These are phyloP conservation scores for Caenorhabditis sulstoni DNA, from an alignment of 2,888 invertebrate species.

Conservation along the genomic window DNA sequence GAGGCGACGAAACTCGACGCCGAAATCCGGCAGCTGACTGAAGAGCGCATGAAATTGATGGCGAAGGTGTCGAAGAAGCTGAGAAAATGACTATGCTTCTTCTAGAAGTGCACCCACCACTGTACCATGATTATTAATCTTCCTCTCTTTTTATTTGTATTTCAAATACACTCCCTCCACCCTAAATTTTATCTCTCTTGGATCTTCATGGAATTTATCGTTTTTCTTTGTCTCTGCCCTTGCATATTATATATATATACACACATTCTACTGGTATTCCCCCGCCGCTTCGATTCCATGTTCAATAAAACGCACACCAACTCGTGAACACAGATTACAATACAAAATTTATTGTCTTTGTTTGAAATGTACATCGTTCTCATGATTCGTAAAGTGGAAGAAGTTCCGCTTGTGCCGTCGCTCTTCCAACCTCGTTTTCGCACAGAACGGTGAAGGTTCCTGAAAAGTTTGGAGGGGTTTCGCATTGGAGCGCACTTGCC, in stretches of 20 bases:
- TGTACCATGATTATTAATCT: constrained; percentile 46
- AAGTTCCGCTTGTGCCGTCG: constrained; percentile 67
- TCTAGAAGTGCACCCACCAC: neutral
- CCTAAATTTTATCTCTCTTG: constrained; percentile 20
- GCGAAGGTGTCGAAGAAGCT: constrained; percentile 66
- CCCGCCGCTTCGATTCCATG: constrained; percentile 31
- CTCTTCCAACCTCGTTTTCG: constrained; percentile 73
- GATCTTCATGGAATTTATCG: constrained; percentile 23
- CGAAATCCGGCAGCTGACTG: constrained; percentile 71
- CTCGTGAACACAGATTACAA: neutral
- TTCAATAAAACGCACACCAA: constrained; percentile 42
- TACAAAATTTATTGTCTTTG: neutral
- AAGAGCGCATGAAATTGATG: constrained; percentile 76
- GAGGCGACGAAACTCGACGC: constrained; percentile 69
- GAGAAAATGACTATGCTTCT: constrained; percentile 56
- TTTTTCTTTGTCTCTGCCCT: constrained; percentile 10
- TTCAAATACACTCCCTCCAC: constrained; percentile 30
- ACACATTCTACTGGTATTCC: constrained; percentile 39
- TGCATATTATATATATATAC: constrained; percentile 45
- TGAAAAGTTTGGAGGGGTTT: neutral
- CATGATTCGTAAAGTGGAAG: constrained; percentile 65
- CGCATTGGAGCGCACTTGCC: neutral
- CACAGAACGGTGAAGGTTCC: constrained; percentile 70
- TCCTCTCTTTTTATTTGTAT: constrained; percentile 22
- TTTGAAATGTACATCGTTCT: constrained; percentile 1